Evolutionary conservation across 2,113 vertebrate species (phyloP), one percentile per base, ranked within the genome.

Genomic region (Megaceryle maxima): DNA sequence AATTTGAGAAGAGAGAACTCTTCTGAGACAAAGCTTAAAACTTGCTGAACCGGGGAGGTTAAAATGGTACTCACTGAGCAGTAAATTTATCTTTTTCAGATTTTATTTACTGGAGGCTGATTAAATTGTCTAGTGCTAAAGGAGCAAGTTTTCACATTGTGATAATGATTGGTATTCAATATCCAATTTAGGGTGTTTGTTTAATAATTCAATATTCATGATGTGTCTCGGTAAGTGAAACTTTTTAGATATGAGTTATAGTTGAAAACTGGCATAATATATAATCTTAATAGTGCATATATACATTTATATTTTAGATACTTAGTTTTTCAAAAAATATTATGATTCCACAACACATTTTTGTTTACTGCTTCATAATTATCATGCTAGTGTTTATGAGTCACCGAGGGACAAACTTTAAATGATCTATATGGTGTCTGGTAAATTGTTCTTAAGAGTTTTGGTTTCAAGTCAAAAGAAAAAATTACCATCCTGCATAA

Each of bases 81-180:
- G 55, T 95, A 91, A 92, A 83, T 94, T 92, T 80, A 67, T 90
- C 73, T 92, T 81, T 63, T 43, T 43, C 59, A 64, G 75, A 81
- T 78, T 92, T 94, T 92, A 69, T 94, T 85, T 94, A 55, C 87
- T 80, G 62, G 68, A 76, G 77, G 44, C 78, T 95, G 96, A 94
- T 96, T 96, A 95, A 87, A 94, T 91, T 91, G 81, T 69, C 62
- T 53, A 2, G 31, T 70, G 69, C 78, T 57, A 51, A 87, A 77
- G 50, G 91, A 94, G 37, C 14, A 53, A 17, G 28, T 55, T 94
- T 94, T 87, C 51, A 29, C 31, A 6, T 33, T 82, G 83, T 84
- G 75, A 26, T 90, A 82, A 69, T 81, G 53, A 91, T 88, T 83
- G 39, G 64, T 93, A 62, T 88, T 95, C 88, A 80, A 87, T 94